Conservation (phyloP, 2,797 vertebrate species). For the Oreochromis mossambicus region DNA sequence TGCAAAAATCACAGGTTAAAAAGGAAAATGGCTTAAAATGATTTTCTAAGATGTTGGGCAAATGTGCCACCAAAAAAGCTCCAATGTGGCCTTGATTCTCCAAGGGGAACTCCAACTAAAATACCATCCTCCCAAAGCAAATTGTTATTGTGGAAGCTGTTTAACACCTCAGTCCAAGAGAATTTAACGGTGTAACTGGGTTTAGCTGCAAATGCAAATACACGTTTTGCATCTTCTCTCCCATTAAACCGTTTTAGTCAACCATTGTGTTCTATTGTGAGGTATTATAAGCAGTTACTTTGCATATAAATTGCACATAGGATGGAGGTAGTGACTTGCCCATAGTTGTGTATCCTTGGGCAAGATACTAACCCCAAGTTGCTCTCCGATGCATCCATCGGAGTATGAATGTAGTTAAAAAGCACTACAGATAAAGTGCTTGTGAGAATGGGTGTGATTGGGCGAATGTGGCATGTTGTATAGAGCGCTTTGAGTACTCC, state of each 20-base stretch:
- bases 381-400: not conserved
- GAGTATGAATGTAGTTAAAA: not conserved
- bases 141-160: not conserved
- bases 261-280: not conserved
- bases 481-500: not conserved
- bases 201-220: not conserved
- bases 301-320: not conserved
- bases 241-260: not conserved
- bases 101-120: not conserved
- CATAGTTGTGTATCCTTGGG: not conserved
- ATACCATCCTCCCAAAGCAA: not conserved
- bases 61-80: not conserved
- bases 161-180: not conserved
- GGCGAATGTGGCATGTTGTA: not conserved
- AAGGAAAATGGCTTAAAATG: not conserved
- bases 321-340: not conserved
- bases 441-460: not conserved
- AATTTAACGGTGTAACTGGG: not conserved
- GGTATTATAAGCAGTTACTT: not conserved
- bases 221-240: not conserved
- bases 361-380: not conserved
- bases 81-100: not conserved
- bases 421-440: not conserved
- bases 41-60: not conserved
- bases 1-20: rapidly evolving